A percentile compares a stretch with the other conserved stretches of the same genome.
phyloP scores from a whole-genome alignment of 2,113 vertebrate species.

The Synchiropus splendidus region DNA sequence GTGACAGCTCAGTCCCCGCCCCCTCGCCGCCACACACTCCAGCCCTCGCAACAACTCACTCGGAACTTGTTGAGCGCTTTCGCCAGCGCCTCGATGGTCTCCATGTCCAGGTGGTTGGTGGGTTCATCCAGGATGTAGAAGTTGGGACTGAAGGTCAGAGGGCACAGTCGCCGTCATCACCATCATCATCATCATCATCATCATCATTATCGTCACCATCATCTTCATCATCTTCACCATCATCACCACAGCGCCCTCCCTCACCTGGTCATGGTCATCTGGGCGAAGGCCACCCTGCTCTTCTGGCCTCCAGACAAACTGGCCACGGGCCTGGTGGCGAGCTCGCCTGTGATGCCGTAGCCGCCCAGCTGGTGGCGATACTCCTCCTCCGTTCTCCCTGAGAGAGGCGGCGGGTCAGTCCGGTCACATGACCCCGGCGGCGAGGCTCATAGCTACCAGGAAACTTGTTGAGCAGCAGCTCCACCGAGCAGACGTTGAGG shows the following conservation, averaged over 20 bases:
- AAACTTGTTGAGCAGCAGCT: conserved; percentile 85
- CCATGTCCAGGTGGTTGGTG: conserved; percentile 98
- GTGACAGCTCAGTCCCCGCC: too few species aligned
- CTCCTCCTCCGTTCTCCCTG: conserved; percentile 88
- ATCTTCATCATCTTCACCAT: neutral
- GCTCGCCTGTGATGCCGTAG: conserved; percentile 88
- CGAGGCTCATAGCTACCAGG: conserved; percentile 69
- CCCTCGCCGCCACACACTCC: too few species aligned
- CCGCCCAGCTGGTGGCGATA: conserved; percentile 95
- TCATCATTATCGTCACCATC: neutral
- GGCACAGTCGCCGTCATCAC: conserved; percentile 1
- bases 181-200: conserved; percentile 1
- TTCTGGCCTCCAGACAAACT: conserved; percentile 96
- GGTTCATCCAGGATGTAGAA: conserved; percentile 97
- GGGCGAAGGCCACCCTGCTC: conserved; percentile 93
- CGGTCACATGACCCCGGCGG: too few species aligned
- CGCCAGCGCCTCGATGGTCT: conserved; percentile 91
- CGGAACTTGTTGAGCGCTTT: conserved; percentile 84
- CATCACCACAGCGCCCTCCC: too few species aligned
- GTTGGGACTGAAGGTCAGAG: conserved; percentile 82
- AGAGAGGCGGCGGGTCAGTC: neutral
- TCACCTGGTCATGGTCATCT: conserved; percentile 97
- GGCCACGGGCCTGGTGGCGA: conserved; percentile 84
- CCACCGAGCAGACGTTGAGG: conserved; percentile 87
- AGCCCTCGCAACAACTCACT: conserved; percentile 45